Conservation (phyloP, 1,140 invertebrate species). For the Drosophila obscura region DNA sequence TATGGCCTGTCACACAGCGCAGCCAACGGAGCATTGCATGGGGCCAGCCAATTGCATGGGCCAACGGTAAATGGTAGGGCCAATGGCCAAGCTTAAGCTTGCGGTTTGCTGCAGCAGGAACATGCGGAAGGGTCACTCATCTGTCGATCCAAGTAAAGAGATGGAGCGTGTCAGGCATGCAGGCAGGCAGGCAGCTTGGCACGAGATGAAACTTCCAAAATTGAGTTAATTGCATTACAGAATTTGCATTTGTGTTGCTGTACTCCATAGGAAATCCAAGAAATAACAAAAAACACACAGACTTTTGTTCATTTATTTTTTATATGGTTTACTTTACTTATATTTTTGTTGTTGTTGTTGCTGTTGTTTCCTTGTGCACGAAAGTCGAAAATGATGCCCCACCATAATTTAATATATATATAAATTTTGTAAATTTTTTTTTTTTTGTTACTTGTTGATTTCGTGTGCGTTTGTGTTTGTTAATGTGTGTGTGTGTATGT, state of each 20-base stretch:
- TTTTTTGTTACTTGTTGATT: constrained; percentile 21
- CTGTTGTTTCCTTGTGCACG: constrained; percentile 62
- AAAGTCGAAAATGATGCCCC: constrained; percentile 67
- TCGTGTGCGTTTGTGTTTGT: constrained; percentile 27
- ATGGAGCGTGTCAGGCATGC: constrained; percentile 14
- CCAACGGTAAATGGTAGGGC: constrained; percentile 13
- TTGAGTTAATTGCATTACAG: background rate
- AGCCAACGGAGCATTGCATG: constrained; percentile 25
- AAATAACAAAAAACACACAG: no score
- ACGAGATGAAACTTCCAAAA: background rate
- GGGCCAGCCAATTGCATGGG: no score
- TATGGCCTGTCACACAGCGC: constrained; percentile 26
- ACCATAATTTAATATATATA: constrained; percentile 30
- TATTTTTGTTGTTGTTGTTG: constrained; percentile 32
- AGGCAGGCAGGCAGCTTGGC: no score
- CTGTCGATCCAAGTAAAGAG: constrained; percentile 4
- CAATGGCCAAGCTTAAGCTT: constrained; percentile 19
- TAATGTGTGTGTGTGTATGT: constrained; percentile 11
- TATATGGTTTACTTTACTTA: constrained; percentile 76
- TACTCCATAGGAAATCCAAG: no score
- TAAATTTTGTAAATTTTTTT: constrained; percentile 16
- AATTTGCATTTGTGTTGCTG: background rate
- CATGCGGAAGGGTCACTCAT: background rate
- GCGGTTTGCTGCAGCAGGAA: constrained; percentile 2
- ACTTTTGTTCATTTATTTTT: constrained; percentile 33